These are phyloP conservation scores for Gymnoscopelus microlampas DNA, from an alignment of 2,797 vertebrate genomes.

Conservation along the genomic window DNA sequence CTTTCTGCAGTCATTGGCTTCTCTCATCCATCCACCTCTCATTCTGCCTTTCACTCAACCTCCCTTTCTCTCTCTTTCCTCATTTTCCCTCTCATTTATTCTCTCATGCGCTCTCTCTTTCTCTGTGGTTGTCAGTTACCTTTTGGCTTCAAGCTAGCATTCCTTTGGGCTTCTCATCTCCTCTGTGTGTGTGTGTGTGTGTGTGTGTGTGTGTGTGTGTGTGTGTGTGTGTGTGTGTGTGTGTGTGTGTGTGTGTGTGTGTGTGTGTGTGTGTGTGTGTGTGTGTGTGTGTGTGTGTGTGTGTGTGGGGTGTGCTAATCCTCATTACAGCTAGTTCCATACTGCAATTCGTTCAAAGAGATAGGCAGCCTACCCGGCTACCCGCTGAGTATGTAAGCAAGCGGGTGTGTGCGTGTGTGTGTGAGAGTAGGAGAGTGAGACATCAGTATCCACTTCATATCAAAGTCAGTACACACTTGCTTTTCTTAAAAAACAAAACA, in stretches of 20 bases:
- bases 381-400: background rate
- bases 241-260: conserved; percentile 11
- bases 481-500: no score
- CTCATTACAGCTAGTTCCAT: background rate
- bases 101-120: background rate
- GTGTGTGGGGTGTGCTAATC: background rate
- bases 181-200: conserved; percentile 2
- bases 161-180: background rate
- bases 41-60: background rate
- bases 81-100: background rate
- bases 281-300: background rate
- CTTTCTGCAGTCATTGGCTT: no score
- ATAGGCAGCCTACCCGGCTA: background rate
- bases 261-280: conserved; percentile 3
- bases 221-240: background rate
- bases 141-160: no score
- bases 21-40: background rate
- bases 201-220: conserved; percentile 6
- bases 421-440: background rate
- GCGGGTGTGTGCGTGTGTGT: conserved; percentile 5
- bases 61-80: background rate
- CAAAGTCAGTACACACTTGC: no score
- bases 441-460: no score
- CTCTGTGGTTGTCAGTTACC: no score
- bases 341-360: background rate